Base-by-base conservation (phyloP, 2,113 vertebrate genomes). In the Eurystomus gularis region DNA sequence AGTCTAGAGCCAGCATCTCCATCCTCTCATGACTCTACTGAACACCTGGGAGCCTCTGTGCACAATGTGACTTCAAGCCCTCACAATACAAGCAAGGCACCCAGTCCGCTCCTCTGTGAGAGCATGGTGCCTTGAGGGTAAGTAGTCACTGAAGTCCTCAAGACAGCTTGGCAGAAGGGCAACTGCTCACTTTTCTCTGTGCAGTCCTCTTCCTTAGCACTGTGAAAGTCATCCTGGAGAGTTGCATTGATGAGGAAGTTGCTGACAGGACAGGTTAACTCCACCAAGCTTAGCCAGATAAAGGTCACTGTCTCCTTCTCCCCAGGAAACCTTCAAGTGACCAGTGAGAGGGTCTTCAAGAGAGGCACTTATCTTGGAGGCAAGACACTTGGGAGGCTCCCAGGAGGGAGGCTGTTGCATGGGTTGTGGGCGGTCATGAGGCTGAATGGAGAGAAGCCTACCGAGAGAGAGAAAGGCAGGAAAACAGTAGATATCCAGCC, bases 161-260 rank as follows among this genome's bases (percentile, higher is more conserved):
- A 6, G 21, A 64, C 7, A 73, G 26, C 16, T 13, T 70, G 58
- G 5, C 2, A 3, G 15, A 58, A 23, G 10, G 23, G 9, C 25
- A 72, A 16, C 48, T 62, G 33, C 9, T 14, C 31, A 26, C 11
- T 62, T n/a, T 3, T 58, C 23, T 86, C 57, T 33, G 19, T 35
- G 23, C 28, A 35, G 20, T 62, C 16, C 33, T 66, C 33, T 92
- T 90, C 46, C 42, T 84, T 31, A n/a, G 42, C 4, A 9, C 37
- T 64, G 17, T 35, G n/a, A 83, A 75, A 80, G 44, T 48, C 39
- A 39, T 20, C 31, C n/a, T 1, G 1, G 55, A 65, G 49, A 62
- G 37, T 33, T 1, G 0, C 72, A 52, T 5, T 24, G 3, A 35
- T 2, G 4, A 86, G 33, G 54, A 88, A 69, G 13, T 2, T 4